Conservation (phyloP, 2,113 vertebrate genomes). For the Vulpes vulpes region DNA sequence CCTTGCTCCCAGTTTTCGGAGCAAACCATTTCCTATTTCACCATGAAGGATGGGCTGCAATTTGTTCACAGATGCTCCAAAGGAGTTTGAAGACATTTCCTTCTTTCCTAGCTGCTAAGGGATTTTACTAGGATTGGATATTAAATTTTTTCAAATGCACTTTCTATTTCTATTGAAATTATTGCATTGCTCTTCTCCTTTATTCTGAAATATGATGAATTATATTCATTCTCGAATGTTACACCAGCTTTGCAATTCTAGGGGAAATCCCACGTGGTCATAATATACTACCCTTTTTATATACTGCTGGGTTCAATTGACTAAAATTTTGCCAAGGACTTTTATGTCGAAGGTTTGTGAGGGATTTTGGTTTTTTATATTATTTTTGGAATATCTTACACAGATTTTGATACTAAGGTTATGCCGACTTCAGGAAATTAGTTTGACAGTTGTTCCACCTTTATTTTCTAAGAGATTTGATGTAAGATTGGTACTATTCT, state of each 20-base stretch:
- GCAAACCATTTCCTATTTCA: not conserved
- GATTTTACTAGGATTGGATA: not conserved
- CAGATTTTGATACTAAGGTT: not conserved
- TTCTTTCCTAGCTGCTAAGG: not conserved
- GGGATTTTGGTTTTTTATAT: not conserved
- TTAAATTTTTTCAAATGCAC: not conserved
- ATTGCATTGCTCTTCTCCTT: not conserved
- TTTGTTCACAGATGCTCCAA: not conserved
- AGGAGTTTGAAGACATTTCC: not conserved
- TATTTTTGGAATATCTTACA: not conserved
- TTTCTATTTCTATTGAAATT: not conserved
- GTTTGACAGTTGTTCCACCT: not conserved
- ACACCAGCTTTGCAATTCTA: not conserved
- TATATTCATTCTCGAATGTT: not conserved
- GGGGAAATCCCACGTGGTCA: not conserved
- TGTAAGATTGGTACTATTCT: not conserved
- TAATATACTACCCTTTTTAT: not conserved
- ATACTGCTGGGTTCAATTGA: not conserved
- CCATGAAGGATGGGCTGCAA: not conserved
- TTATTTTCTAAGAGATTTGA: constrained; percentile 34
- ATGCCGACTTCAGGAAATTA: not conserved
- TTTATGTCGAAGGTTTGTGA: not conserved
- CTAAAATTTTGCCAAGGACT: not conserved
- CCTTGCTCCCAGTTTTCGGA: not conserved
- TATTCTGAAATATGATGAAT: not conserved